phyloP scores from a whole-genome alignment of 2,113 vertebrate genomes.

The pig (Sus scrofa) region T2T-Sscrofa CM000827.6:92614501-92615000 shows the following conservation, averaged over 20 bases:
- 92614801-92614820: not conserved
- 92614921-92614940: not conserved
- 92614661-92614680: not conserved
- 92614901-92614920: not conserved
- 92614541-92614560: not conserved
- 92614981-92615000: not conserved
- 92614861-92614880: constrained; percentile 5
- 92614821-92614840: not conserved
- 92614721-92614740: not conserved
- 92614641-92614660: not conserved
- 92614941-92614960: not conserved
- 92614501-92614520: not conserved
- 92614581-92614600: not conserved
- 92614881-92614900: not conserved
- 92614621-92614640: not conserved
- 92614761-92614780: not conserved
- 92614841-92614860: not conserved
- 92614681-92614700: not conserved
- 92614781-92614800: not conserved
- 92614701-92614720: not conserved
- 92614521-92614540: not conserved
- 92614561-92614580: not conserved
- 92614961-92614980: not conserved
- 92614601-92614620: not conserved
- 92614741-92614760: not conserved